Base-by-base conservation (phyloP, 2,113 vertebrate species). In the Istiophorus platypterus region DNA sequence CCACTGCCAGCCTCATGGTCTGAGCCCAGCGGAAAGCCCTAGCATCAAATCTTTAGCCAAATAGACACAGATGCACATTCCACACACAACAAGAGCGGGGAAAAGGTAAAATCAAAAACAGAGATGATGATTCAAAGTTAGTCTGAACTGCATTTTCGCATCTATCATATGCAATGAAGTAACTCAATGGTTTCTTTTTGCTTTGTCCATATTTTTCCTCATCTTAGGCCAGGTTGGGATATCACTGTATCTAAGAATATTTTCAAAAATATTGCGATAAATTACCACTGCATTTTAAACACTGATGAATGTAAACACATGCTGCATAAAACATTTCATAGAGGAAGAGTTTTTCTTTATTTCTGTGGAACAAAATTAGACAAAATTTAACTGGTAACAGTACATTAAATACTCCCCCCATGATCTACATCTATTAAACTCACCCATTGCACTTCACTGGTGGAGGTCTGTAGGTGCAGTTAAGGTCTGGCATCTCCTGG, bases 11-110 rank as follows among this genome's bases (percentile, higher is more conserved):
- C 70, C 85, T 93, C 95, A 96, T 92, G 0, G 94, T 88, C 70
- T 94, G 92, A 73, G 91, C 92, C 95, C 95, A 96, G 27, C 94
- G 94, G 66, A 95, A 93, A 69, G 94, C 92, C 51, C 92, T 92
- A 27, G 93, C 89, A 80, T 95, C 94, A 93, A 95, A 95, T 20
- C 95, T 95, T 72, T 20, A 42, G 9, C 49, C 24, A 37, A 64
- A 45, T 18, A 82, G 14, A 52, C 24, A 73, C 14, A 75, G 0
- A 77, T 7, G 61, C 13, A 54, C 4, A 45, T 8, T 72, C 61
- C n/a, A 84, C 52, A 74, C 24, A 68, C 6, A 65, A 47, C 14
- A 59, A 14, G 5, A 57, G 51, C 22, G 17, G 2, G 47, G 29
- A 52, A 31, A 57, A 45, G 1, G 22, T 11, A 0, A 47, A 27